Percentiles rank a stretch among this genome's conserved stretches.
phyloP scores from a whole-genome alignment of 2,888 invertebrate species.

The Colletes collaris region DNA sequence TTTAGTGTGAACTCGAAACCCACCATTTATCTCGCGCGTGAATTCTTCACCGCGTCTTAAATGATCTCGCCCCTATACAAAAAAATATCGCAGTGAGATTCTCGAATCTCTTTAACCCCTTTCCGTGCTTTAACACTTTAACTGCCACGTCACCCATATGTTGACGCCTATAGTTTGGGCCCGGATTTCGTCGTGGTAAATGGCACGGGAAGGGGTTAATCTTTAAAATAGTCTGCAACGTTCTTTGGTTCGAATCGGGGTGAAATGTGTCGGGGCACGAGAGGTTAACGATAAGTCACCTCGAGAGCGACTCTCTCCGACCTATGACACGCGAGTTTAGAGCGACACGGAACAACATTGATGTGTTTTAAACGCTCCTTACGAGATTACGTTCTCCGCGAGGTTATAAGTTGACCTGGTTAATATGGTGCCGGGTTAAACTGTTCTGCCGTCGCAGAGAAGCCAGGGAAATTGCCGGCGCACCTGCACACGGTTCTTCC shows the following conservation, averaged over 20 bases:
- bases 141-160: too few species aligned
- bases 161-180: too few species aligned
- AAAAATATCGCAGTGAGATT: too few species aligned
- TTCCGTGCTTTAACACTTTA: too few species aligned
- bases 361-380: conserved; percentile 55
- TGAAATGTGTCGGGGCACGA: not conserved
- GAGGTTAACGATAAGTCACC: conserved; percentile 1
- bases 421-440: conserved; percentile 51
- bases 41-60: too few species aligned
- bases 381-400: conserved; percentile 56
- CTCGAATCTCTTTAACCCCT: too few species aligned
- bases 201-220: too few species aligned
- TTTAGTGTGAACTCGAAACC: too few species aligned
- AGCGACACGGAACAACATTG: conserved; percentile 29
- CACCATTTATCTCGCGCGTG: too few species aligned
- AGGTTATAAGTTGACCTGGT: conserved; percentile 63
- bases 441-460: conserved; percentile 53
- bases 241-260: not conserved
- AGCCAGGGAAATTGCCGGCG: conserved; percentile 55
- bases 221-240: not conserved
- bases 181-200: too few species aligned
- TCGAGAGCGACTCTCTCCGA: conserved; percentile 12
- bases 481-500: conserved; percentile 29
- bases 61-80: too few species aligned
- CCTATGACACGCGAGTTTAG: conserved; percentile 30